Evolutionary conservation across 1,140 invertebrate species (phyloP).

Genomic region (Aricia agestis): DNA sequence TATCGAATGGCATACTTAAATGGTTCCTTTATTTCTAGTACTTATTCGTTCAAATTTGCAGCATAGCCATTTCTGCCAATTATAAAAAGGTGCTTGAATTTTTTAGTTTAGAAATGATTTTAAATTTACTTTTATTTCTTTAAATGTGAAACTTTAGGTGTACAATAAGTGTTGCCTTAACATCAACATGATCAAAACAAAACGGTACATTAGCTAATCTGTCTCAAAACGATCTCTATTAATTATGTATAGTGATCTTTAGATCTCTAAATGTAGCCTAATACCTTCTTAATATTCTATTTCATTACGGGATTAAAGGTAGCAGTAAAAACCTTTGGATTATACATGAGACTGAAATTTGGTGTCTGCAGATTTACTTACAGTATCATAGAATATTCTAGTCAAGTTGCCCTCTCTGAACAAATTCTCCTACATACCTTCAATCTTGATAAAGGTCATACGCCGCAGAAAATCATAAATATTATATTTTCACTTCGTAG

Average conservation of each 20-base stretch:
- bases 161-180: neutral
- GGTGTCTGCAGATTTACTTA: neutral
- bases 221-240: constrained; percentile 12
- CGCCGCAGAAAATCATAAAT: too few species aligned
- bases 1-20: neutral
- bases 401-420: too few species aligned
- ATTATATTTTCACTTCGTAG: too few species aligned
- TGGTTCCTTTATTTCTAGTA: neutral
- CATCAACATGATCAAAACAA: constrained; percentile 5
- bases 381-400: neutral
- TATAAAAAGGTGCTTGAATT: too few species aligned
- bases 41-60: too few species aligned
- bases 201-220: constrained; percentile 10
- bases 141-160: neutral
- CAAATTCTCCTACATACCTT: too few species aligned
- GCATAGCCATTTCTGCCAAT: too few species aligned
- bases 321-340: neutral
- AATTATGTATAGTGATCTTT: constrained; percentile 10
- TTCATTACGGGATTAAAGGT: constrained; percentile 5
- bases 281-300: constrained; percentile 12
- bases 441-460: too few species aligned
- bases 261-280: neutral
- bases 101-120: too few species aligned
- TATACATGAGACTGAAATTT: neutral
- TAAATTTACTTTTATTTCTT: too few species aligned